Conservation (phyloP, 2,888 invertebrate species). For the Lasius fuliginosus region DNA sequence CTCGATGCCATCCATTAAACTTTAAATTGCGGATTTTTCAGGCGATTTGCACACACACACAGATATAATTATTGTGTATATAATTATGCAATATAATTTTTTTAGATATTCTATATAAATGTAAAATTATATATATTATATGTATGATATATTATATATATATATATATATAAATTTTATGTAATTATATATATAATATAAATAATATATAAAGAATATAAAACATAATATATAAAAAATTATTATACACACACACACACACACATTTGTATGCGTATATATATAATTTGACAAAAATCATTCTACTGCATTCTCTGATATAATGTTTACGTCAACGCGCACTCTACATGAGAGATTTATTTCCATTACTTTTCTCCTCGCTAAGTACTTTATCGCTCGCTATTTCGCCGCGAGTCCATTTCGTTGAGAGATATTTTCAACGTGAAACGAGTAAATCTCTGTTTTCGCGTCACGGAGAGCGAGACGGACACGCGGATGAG, state of each 20-base stretch:
- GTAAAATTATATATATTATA: too few relatives aligned
- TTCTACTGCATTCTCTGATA: neutral
- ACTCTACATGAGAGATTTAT: neutral
- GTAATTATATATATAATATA: too few relatives aligned
- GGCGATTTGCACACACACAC: neutral
- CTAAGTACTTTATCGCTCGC: neutral
- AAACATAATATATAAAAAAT: too few relatives aligned
- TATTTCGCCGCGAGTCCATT: neutral
- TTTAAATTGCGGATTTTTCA: neutral
- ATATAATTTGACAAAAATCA: neutral
- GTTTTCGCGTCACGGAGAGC: neutral
- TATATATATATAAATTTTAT: neutral
- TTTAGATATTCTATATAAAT: too few relatives aligned
- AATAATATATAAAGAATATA: too few relatives aligned
- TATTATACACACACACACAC: too few relatives aligned
- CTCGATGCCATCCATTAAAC: neutral
- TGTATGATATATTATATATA: too few relatives aligned
- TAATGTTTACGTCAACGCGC: neutral
- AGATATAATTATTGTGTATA: too few relatives aligned
- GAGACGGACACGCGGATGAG: neutral
- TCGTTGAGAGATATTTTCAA: constrained; percentile 3
- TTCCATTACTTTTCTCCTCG: neutral
- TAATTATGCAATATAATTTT: too few relatives aligned
- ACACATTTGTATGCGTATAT: too few relatives aligned
- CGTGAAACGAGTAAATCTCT: neutral